These are phyloP conservation scores for Onychorhynchus coronatus DNA, from an alignment of 2,113 vertebrate species.

Conservation along the genomic window DNA sequence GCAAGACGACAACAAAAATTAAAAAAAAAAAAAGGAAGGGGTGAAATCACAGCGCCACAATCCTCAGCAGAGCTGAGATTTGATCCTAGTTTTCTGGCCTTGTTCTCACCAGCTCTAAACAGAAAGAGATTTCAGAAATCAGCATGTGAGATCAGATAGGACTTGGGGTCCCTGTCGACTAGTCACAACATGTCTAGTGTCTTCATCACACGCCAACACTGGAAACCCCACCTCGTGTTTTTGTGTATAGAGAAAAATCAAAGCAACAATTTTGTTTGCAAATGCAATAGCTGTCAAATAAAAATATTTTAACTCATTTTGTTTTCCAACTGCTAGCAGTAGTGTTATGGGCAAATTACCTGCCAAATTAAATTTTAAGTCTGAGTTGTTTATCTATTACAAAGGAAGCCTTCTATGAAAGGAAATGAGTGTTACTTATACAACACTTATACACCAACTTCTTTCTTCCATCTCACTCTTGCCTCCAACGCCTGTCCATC, in stretches of 20 bases:
- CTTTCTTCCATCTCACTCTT: neutral
- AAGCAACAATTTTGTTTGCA: neutral
- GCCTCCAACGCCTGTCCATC: neutral
- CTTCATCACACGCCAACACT: neutral
- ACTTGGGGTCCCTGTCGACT: neutral
- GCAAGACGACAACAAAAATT: neutral
- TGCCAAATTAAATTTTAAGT: slow-evolving; percentile 15
- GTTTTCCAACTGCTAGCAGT: neutral
- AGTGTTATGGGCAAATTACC: neutral
- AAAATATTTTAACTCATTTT: slow-evolving; percentile 3
- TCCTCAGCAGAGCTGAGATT: neutral
- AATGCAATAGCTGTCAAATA: neutral
- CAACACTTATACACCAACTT: neutral
- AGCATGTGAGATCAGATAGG: neutral
- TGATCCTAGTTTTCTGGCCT: neutral
- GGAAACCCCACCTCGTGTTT: neutral
- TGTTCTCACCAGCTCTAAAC: neutral
- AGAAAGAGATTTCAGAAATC: neutral
- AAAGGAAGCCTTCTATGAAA: neutral
- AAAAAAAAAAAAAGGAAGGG: neutral
- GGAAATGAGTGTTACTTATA: neutral
- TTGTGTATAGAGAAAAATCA: neutral
- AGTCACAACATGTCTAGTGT: neutral
- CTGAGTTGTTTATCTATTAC: neutral
- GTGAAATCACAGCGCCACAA: neutral